Base-by-base conservation (phyloP, 2,113 vertebrate species). In the Ageneiosus marmoratus region DNA sequence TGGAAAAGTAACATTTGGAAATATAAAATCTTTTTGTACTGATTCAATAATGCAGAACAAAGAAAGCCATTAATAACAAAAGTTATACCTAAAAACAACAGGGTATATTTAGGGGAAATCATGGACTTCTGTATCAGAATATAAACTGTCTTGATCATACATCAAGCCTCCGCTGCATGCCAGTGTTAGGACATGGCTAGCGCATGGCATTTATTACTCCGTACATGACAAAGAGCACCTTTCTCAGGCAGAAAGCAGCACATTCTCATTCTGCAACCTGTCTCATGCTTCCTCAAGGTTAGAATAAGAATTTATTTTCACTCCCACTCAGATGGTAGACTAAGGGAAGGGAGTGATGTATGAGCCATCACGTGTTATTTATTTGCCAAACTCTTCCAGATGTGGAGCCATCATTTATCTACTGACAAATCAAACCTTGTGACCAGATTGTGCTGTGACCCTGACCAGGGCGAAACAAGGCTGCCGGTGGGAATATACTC, bases 371-470 rank as follows among this genome's bases (percentile, higher is more conserved):
- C 89, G 91, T 93, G 95, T 95, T 95, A 96, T 96, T 96, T 96
- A 96, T 96, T 95, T 94, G 93, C 92, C 94, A 95, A 96, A 95
- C 94, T 95, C 93, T 96, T 96, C 95, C 95, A 96, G 96, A 96
- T 96, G 95, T 95, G 95, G 95, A 94, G 92, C 92, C 93, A 95
- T 96, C 95, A 95, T 95, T 96, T 96, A 96, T 95, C 93, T 94
- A 92, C 91, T 94, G 95, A 95, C 94, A 96, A 94, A 95, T 95
- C 93, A 94, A 96, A 96, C 95, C 94, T 95, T 95, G 94, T 93
- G 93, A 65, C 83, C 89, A 95, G 95, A 95, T 95, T 94, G 93
- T 92, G 91, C 88, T 89, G 90, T 94, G 94, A 95, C 95, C 94
- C 95, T 76, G 82, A 65, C 80, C 70, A 22, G 82, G 80, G 74